Conservation (phyloP, 2,888 invertebrate species). For the Phlogophora meticulosa region DNA sequence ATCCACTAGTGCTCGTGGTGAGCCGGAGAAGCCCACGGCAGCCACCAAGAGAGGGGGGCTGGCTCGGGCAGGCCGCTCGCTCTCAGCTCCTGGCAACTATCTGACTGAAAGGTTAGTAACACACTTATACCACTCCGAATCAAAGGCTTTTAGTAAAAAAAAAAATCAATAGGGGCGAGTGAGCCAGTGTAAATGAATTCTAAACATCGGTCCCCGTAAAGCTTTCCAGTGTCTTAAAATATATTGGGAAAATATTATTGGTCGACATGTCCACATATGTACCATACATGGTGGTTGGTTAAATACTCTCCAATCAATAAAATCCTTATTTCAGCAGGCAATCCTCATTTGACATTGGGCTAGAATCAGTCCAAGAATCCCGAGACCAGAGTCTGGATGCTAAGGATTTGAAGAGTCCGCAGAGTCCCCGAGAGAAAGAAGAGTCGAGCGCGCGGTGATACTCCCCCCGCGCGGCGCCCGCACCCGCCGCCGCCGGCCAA, state of each 20-base stretch:
- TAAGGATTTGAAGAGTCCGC: conserved; percentile 59
- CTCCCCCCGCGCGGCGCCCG: conserved; percentile 59
- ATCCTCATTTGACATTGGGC: conserved; percentile 84
- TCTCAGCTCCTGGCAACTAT: conserved; percentile 87
- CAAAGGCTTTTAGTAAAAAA: background rate
- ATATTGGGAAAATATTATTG: no score
- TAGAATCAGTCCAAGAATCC: conserved; percentile 85
- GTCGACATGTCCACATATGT: no score
- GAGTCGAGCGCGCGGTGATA: conserved; percentile 68
- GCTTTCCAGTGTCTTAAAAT: no score
- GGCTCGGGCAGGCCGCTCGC: conserved; percentile 82
- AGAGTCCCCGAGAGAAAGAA: conserved; percentile 22
- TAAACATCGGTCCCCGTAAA: no score
- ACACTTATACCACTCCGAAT: background rate
- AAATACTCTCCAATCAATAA: background rate
- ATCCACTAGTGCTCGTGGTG: conserved; percentile 65
- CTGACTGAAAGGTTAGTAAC: conserved; percentile 80
- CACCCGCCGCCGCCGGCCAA: conserved; percentile 58
- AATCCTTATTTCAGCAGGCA: conserved; percentile 72
- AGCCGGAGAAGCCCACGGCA: conserved; percentile 56
- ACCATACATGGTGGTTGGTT: background rate
- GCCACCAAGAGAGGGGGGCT: conserved; percentile 69
- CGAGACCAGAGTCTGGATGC: conserved; percentile 75
- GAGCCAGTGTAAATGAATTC: no score
- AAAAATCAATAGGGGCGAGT: no score